Base-by-base conservation (phyloP, 2,113 vertebrate species). In the Sprattus sprattus region DNA sequence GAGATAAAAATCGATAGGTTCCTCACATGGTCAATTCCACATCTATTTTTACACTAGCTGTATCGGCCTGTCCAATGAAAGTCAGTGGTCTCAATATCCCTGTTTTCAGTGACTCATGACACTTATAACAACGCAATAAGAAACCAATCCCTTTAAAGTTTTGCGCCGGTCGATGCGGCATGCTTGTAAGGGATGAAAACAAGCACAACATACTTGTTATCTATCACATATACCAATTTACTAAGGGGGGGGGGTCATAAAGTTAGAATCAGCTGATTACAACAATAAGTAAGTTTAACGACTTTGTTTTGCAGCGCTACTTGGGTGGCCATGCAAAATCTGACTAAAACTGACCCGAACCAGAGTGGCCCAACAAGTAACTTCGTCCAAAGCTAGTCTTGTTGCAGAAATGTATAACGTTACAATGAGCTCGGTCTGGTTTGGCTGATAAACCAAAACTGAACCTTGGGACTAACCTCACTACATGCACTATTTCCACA, bases 1-100 rank as follows among this genome's bases (percentile, higher is more conserved):
- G 87, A 91, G 90, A 89, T 87, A 91, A 89, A 90, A 83, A 85
- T 83, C 82, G 89, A 91, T 88, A 88, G 88, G 86, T 60, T 44
- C 88, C 75, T 78, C 46, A 54, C 81, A 82, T 89, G 87, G 86
- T 87, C 85, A 86, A 78, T 78, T 39, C 71, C 71, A 78, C 71
- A 78, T 78, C 71, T 78, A 78, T 78, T 78, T 78, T 78, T 78
- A 78, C 71, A 78, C 71, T 78, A 39, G 28, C 71, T 78, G 71
- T 13, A 78, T 39, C 28, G 71, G 28, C 10, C 28, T 78, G 71
- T 39, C 28, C 71, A 78, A 78, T 78, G 28, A 78, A 39, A 28
- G 11, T 5, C 71, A 39, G 71, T 32, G 13, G 71, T 78, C 71
- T 32, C 71, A 78, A 78, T 44, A 78, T 78, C 25, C 71, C 39